These are phyloP conservation scores for Loxodonta africana DNA, from an alignment of 2,113 vertebrate species.

Conservation along the genomic window DNA sequence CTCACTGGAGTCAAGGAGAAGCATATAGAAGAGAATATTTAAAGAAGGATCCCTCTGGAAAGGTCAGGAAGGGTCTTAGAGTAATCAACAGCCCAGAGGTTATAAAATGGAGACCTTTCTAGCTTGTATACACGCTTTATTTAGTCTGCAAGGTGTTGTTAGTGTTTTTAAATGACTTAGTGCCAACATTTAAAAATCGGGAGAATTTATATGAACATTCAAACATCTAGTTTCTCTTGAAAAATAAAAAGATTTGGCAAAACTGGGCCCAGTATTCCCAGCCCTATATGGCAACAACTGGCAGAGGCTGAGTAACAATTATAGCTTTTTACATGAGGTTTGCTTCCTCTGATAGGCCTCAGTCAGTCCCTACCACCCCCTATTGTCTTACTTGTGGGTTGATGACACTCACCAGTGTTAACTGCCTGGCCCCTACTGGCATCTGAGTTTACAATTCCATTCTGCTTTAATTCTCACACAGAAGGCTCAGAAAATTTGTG, in stretches of 20 bases:
- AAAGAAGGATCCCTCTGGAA: background rate
- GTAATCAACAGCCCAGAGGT: background rate
- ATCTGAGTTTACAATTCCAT: background rate
- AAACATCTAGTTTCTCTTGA: constrained; percentile 10
- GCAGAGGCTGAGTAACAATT: background rate
- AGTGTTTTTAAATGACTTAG: background rate
- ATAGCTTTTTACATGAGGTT: background rate
- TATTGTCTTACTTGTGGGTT: background rate
- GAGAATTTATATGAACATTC: background rate
- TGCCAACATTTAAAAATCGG: background rate
- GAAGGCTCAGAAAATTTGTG: background rate
- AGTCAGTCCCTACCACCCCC: background rate
- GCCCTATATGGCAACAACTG: background rate
- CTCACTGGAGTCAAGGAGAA: background rate
- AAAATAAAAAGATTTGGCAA: background rate
- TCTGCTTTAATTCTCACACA: background rate
- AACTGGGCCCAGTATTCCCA: background rate
- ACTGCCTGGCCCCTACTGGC: background rate
- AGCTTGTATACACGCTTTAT: background rate
- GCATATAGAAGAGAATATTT: background rate
- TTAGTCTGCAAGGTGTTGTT: background rate
- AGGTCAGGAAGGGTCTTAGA: background rate
- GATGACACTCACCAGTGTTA: background rate
- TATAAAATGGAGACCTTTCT: background rate
- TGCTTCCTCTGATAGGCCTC: background rate